phyloP scores from a whole-genome alignment of 2,797 vertebrate species.

The Distichodus sexfasciatus region DNA sequence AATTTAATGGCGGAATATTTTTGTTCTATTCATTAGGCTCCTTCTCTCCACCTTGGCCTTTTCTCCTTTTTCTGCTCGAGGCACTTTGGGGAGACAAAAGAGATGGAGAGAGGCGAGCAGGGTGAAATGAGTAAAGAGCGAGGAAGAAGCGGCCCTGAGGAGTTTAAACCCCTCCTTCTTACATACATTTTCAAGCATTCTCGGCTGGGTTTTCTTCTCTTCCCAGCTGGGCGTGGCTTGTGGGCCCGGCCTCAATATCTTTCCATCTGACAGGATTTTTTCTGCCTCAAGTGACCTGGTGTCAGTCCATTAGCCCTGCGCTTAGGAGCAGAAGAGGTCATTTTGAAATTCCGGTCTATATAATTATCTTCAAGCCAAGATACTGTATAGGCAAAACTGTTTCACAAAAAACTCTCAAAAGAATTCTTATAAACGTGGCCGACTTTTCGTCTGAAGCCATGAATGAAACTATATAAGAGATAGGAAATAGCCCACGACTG shows the following conservation, averaged over 20 bases:
- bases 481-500: too few relatives aligned
- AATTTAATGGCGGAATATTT: background rate
- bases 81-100: background rate
- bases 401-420: too few relatives aligned
- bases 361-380: background rate
- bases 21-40: background rate
- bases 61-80: background rate
- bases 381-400: too few relatives aligned
- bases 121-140: conserved; percentile 6
- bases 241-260: background rate
- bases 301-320: too few relatives aligned
- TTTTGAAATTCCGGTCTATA: background rate
- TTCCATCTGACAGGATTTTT: background rate
- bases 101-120: background rate
- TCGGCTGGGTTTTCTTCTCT: background rate
- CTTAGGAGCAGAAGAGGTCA: background rate
- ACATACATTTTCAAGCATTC: background rate
- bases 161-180: conserved; percentile 6
- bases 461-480: too few relatives aligned
- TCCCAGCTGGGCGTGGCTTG: background rate
- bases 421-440: too few relatives aligned
- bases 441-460: too few relatives aligned
- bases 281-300: background rate
- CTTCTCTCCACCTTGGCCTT: background rate
- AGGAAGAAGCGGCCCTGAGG: background rate